A percentile compares a stretch with the other conserved stretches of the same genome.
Conservation (phyloP, 2,888 invertebrate species). For the Muschampia plurimacula region DNA sequence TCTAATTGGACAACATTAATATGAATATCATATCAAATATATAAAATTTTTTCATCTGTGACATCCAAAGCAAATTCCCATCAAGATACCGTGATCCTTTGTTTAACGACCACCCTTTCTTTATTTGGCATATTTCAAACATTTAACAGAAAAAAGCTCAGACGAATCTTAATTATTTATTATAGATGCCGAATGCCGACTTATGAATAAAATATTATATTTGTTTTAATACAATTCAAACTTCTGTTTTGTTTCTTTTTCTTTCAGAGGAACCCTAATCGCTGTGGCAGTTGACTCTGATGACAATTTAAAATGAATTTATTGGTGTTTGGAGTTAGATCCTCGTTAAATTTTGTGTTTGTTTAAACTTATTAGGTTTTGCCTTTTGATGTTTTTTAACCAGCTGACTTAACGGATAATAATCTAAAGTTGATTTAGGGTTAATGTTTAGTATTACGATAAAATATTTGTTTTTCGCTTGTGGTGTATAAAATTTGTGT, state of each 20-base stretch:
- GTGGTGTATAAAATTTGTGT: too few species aligned
- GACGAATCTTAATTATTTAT: constrained; percentile 59
- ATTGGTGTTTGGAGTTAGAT: background rate
- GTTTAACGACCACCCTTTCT: constrained; percentile 59
- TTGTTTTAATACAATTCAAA: constrained; percentile 43
- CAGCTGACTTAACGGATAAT: background rate
- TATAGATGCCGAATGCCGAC: constrained; percentile 49
- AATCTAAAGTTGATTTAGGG: background rate
- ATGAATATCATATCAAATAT: constrained; percentile 59
- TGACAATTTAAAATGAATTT: constrained; percentile 29
- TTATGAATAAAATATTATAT: constrained; percentile 55
- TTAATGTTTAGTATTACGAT: background rate
- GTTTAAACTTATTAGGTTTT: constrained; percentile 7
- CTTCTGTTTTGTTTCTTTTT: constrained; percentile 19
- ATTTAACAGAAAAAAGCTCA: constrained; percentile 59
- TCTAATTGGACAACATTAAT: constrained; percentile 40
- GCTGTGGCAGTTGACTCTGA: constrained; percentile 14
- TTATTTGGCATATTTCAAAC: constrained; percentile 62
- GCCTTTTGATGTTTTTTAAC: background rate
- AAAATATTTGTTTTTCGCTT: too few species aligned
- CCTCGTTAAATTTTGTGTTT: constrained; percentile 1
- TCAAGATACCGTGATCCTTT: constrained; percentile 58
- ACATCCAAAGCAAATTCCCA: constrained; percentile 59
- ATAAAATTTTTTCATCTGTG: constrained; percentile 51
- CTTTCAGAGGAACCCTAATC: constrained; percentile 15